Percentiles rank a stretch among this genome's conserved stretches.
phyloP scores from a whole-genome alignment of 2,888 invertebrate species.

The Erebia aethiops region DNA sequence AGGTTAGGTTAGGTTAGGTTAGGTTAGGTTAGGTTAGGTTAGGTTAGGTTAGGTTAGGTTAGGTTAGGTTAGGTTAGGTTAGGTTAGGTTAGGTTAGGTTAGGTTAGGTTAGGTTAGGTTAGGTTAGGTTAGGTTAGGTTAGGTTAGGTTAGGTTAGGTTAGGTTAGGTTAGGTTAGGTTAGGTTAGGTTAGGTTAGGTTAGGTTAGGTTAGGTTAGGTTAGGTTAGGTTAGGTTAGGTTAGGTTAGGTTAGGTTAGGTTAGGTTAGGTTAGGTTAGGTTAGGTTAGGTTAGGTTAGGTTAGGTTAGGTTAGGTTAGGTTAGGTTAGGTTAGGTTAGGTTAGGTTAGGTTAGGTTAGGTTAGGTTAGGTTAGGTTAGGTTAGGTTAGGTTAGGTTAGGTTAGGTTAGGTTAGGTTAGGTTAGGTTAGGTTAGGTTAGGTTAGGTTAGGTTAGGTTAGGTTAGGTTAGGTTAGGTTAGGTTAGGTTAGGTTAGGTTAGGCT shows the following conservation, averaged over 20 bases:
- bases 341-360: slow-evolving; percentile 2
- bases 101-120: slow-evolving; percentile 2
- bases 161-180: slow-evolving; percentile 2
- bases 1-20: slow-evolving; percentile 2
- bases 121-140: slow-evolving; percentile 2
- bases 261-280: slow-evolving; percentile 2
- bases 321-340: slow-evolving; percentile 2
- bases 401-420: slow-evolving; percentile 2
- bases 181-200: slow-evolving; percentile 2
- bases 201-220: slow-evolving; percentile 2
- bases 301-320: slow-evolving; percentile 2
- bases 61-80: slow-evolving; percentile 2
- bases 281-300: slow-evolving; percentile 2
- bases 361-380: slow-evolving; percentile 1
- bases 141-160: slow-evolving; percentile 2
- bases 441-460: background rate
- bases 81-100: slow-evolving; percentile 2
- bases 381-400: slow-evolving; percentile 3
- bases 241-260: slow-evolving; percentile 2
- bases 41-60: slow-evolving; percentile 2
- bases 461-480: slow-evolving; percentile 7
- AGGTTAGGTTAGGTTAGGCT: slow-evolving; percentile 6
- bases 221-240: slow-evolving; percentile 2
- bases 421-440: slow-evolving; percentile 2
- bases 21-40: slow-evolving; percentile 2